A percentile compares a stretch with the other conserved stretches of the same genome.
phyloP scores from a whole-genome alignment of 1,140 invertebrate species.

The Megalopta genalis region DNA sequence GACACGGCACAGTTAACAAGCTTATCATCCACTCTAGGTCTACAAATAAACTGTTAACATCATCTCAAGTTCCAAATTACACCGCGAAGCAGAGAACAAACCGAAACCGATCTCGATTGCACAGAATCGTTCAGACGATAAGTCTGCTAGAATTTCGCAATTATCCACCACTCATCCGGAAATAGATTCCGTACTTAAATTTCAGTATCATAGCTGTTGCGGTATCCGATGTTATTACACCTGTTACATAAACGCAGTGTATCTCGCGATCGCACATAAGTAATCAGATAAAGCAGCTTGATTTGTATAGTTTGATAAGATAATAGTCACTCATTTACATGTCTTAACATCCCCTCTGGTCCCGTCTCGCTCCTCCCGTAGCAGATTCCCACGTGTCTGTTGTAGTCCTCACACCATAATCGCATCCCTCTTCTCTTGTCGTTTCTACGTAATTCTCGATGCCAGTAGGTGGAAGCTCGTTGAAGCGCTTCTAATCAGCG shows the following conservation, averaged over 20 bases:
- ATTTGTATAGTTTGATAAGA: constrained; percentile 46
- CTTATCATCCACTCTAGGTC: too few species aligned
- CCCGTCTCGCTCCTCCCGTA: neutral
- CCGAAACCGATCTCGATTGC: too few species aligned
- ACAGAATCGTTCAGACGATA: neutral
- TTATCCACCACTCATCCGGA: neutral
- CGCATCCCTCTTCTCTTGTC: constrained; percentile 12
- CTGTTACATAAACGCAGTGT: neutral
- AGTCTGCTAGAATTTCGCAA: neutral
- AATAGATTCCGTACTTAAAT: neutral
- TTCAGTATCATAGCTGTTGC: neutral
- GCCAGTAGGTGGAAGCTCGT: constrained; percentile 72
- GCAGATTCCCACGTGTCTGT: constrained; percentile 15
- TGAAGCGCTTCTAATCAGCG: constrained; percentile 77
- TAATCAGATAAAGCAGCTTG: neutral
- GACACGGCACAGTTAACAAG: too few species aligned
- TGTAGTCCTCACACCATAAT: neutral
- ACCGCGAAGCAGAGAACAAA: too few species aligned
- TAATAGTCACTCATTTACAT: constrained; percentile 36
- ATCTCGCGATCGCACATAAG: constrained; percentile 24
- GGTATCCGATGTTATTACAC: neutral
- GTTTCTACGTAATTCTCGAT: constrained; percentile 71
- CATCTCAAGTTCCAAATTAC: too few species aligned
- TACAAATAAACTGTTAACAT: too few species aligned
- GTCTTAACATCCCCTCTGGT: constrained; percentile 31